Conservation (phyloP, 2,888 invertebrate genomes). For the Lingula anatina region DNA sequence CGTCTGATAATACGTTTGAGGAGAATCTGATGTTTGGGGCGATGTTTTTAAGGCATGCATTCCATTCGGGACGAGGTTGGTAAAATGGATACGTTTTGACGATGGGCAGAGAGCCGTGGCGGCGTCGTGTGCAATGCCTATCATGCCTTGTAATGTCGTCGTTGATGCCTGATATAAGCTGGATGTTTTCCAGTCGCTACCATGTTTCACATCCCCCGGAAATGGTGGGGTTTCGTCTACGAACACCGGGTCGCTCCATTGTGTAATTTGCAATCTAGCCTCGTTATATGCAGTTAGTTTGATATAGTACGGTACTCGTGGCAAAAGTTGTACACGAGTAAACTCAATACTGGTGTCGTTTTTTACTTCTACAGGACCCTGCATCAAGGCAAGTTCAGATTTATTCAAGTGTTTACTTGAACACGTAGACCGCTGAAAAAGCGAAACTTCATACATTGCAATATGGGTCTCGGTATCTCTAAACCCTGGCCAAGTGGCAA, state of each 20-base stretch:
- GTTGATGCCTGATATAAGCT: constrained; percentile 13
- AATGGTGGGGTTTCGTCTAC: constrained; percentile 15
- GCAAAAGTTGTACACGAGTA: constrained; percentile 14
- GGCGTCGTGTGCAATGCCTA: background rate
- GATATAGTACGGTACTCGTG: constrained; percentile 11
- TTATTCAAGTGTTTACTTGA: background rate
- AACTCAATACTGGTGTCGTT: constrained; percentile 12
- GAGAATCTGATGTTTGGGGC: no score
- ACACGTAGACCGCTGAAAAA: background rate
- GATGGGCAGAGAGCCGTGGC: constrained; percentile 5
- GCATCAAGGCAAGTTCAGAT: background rate
- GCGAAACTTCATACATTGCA: background rate
- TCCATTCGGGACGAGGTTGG: no score
- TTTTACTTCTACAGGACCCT: background rate
- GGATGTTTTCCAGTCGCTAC: constrained; percentile 11
- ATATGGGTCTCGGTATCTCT: constrained; percentile 5
- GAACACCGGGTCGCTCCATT: constrained; percentile 9
- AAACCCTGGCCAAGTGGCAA: constrained; percentile 1
- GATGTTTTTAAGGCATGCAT: no score
- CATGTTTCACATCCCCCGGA: constrained; percentile 16
- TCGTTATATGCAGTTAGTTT: constrained; percentile 14
- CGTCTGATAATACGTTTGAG: background rate
- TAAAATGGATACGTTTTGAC: constrained; percentile 1
- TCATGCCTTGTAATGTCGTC: constrained; percentile 7
- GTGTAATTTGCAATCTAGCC: constrained; percentile 9